phyloP scores from a whole-genome alignment of 2,888 invertebrate genomes.

The Athetis lepigone region DNA sequence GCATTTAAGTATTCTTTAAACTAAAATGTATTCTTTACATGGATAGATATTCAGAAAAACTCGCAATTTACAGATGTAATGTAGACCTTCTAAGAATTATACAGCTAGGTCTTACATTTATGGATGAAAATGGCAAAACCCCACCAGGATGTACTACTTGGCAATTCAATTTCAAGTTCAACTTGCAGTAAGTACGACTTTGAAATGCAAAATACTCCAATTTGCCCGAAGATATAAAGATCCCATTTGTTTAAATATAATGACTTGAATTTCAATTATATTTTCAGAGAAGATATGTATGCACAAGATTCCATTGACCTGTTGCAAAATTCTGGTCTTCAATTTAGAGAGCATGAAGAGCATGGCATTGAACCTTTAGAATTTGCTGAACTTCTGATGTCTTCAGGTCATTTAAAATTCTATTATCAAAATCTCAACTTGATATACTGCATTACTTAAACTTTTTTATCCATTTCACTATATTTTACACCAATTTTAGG shows the following conservation, averaged over 20 bases:
- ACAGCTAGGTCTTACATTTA: slow-evolving; percentile 98
- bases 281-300: slow-evolving; percentile 98
- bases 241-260: not conserved
- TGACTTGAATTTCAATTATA: slow-evolving; percentile 22
- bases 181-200: slow-evolving; percentile 94
- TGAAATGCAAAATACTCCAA: not conserved
- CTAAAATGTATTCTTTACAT: not conserved
- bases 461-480: not conserved
- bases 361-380: slow-evolving; percentile 99
- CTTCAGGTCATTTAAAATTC: slow-evolving; percentile 92
- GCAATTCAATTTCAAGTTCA: slow-evolving; percentile 99
- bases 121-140: slow-evolving; percentile 99
- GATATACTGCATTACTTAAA: not conserved
- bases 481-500: slow-evolving; percentile 84
- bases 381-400: slow-evolving; percentile 99
- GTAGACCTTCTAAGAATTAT: slow-evolving; percentile 99
- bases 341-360: slow-evolving; percentile 99
- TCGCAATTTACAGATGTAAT: slow-evolving; percentile 92
- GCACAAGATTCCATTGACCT: slow-evolving; percentile 99
- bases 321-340: slow-evolving; percentile 98
- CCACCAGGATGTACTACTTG: slow-evolving; percentile 98
- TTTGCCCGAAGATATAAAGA: not conserved
- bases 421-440: not conserved
- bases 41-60: slow-evolving; percentile 3
- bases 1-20: not conserved